These are phyloP conservation scores for Coleophora flavipennella DNA, from an alignment of 2,888 invertebrate species.

Conservation along the genomic window DNA sequence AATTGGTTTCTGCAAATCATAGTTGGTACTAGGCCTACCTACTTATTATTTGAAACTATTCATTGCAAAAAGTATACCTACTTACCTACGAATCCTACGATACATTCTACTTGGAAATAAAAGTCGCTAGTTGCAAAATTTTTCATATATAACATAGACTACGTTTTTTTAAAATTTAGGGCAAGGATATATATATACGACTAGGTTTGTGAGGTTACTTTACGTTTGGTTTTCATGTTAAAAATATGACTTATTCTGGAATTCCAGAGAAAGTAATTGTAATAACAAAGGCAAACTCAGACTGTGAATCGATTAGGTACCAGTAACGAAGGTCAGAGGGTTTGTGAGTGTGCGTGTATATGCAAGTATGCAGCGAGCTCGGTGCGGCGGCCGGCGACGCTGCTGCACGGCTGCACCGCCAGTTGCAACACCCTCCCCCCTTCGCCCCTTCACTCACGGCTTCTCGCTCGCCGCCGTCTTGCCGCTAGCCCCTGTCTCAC, in stretches of 20 bases:
- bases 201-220: neutral
- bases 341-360: conserved; percentile 63
- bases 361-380: conserved; percentile 73
- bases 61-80: too few species aligned
- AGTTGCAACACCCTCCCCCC: conserved; percentile 73
- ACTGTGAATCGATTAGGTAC: conserved; percentile 63
- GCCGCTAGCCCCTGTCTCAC: conserved; percentile 70
- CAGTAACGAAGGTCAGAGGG: conserved; percentile 65
- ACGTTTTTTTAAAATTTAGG: too few species aligned
- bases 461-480: conserved; percentile 70
- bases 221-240: conserved; percentile 4
- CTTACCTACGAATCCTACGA: too few species aligned
- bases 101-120: neutral
- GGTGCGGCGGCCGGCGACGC: conserved; percentile 68
- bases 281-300: conserved; percentile 55
- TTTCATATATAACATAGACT: too few species aligned
- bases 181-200: too few species aligned
- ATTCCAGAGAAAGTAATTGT: conserved; percentile 38
- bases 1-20: too few species aligned
- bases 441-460: conserved; percentile 68
- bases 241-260: conserved; percentile 19
- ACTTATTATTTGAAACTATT: too few species aligned
- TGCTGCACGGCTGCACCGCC: conserved; percentile 72
- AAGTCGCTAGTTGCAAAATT: too few species aligned
- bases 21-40: too few species aligned